Conservation (phyloP, 2,888 invertebrate genomes). For the Hirtodrosophila duncani region DNA sequence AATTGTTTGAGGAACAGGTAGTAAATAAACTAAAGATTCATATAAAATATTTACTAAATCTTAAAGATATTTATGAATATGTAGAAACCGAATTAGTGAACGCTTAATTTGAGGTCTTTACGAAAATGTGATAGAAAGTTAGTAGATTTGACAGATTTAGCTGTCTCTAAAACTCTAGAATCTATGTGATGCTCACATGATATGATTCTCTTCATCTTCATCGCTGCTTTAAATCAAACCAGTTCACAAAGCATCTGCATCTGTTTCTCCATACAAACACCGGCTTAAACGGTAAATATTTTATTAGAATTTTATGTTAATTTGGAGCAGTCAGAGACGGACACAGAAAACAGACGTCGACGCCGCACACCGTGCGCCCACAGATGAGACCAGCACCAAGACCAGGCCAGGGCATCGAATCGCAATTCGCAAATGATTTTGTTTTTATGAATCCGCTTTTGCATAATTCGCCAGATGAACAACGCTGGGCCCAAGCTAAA, state of each 20-base stretch:
- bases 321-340: conserved; percentile 14
- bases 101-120: too few relatives aligned
- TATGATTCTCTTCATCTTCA: conserved; percentile 50
- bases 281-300: conserved; percentile 62
- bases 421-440: conserved; percentile 34
- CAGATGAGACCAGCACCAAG: too few relatives aligned
- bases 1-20: too few relatives aligned
- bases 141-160: too few relatives aligned
- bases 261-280: conserved; percentile 25
- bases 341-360: too few relatives aligned
- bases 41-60: too few relatives aligned
- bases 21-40: too few relatives aligned
- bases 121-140: too few relatives aligned
- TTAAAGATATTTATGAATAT: too few relatives aligned
- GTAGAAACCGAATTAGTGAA: too few relatives aligned
- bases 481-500: conserved; percentile 1
- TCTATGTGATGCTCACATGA: conserved; percentile 39
- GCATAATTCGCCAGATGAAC: conserved; percentile 32
- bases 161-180: neutral
- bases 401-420: too few relatives aligned
- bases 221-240: conserved; percentile 63
- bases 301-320: conserved; percentile 69
- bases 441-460: conserved; percentile 52
- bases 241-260: conserved; percentile 58
- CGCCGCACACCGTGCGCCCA: too few relatives aligned